Evolutionary conservation across 2,888 invertebrate genomes (phyloP).

Genomic region (Pristionchus exspectatus): DNA sequence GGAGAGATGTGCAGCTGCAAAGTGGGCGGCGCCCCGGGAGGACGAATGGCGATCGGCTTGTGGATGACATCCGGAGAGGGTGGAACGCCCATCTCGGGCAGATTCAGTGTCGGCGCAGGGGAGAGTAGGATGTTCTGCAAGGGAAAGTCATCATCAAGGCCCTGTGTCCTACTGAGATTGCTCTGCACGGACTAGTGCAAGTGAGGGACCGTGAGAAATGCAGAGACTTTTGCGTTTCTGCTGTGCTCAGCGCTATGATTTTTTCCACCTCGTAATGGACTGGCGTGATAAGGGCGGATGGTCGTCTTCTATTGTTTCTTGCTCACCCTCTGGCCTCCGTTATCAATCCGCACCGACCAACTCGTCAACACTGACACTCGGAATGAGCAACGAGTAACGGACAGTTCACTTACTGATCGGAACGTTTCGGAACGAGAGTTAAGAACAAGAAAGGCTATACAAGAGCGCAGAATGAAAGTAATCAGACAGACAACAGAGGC

Average conservation of each 20-base stretch:
- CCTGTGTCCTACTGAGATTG: too few relatives aligned
- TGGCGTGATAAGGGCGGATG: background rate
- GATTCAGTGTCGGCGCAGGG: background rate
- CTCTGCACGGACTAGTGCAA: background rate
- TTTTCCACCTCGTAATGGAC: background rate
- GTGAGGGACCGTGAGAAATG: too few relatives aligned
- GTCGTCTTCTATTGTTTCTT: constrained; percentile 29
- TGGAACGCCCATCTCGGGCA: background rate
- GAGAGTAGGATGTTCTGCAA: constrained; percentile 35
- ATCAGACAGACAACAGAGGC: background rate
- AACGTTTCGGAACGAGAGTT: background rate
- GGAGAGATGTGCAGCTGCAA: background rate
- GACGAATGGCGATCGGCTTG: constrained; percentile 34
- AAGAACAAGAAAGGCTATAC: background rate
- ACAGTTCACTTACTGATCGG: background rate
- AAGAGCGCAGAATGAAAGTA: too few relatives aligned
- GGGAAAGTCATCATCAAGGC: too few relatives aligned
- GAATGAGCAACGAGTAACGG: background rate
- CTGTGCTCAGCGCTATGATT: background rate
- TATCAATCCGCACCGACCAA: constrained; percentile 10
- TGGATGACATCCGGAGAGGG: constrained; percentile 29
- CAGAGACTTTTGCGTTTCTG: background rate
- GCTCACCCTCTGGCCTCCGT: constrained; percentile 50
- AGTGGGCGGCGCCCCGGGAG: background rate
- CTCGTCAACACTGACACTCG: constrained; percentile 30